Evolutionary conservation across 1,140 invertebrate species (phyloP).

Genomic region (Bradynema listronoti): DNA sequence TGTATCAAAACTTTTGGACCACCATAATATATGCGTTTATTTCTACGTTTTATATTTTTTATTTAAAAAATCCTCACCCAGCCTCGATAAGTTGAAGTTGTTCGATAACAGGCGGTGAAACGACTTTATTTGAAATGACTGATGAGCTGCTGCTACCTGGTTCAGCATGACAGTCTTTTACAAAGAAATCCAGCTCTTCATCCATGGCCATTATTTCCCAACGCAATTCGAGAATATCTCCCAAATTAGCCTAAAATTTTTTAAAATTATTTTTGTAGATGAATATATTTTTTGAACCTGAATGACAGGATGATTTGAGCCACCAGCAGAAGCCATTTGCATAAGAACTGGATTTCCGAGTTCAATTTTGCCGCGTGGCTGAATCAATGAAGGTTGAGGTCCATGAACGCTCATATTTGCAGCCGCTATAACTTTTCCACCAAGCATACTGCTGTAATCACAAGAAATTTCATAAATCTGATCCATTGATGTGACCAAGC

Average conservation of each 20-base stretch:
- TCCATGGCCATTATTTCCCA: conserved; percentile 59
- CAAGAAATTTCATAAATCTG: conserved; percentile 54
- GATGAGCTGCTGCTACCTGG: conserved; percentile 32
- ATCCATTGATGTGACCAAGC: conserved; percentile 57
- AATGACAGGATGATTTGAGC: conserved; percentile 39
- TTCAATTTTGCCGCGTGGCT: conserved; percentile 57
- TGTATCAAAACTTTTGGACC: too few relatives aligned
- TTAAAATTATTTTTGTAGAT: conserved; percentile 11
- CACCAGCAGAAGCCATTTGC: conserved; percentile 47
- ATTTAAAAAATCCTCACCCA: conserved; percentile 25
- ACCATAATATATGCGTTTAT: too few relatives aligned
- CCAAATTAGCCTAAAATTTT: conserved; percentile 50
- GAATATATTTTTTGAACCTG: conserved; percentile 17
- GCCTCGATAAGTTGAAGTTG: conserved; percentile 50
- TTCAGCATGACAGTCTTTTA: conserved; percentile 52
- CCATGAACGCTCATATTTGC: conserved; percentile 57
- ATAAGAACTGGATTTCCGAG: conserved; percentile 57
- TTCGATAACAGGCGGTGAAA: too few relatives aligned
- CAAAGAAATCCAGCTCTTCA: conserved; percentile 57
- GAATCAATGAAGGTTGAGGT: conserved; percentile 53
- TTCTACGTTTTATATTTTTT: neutral
- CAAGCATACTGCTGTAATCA: conserved; percentile 50
- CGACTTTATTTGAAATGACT: too few relatives aligned
- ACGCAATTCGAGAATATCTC: conserved; percentile 55
- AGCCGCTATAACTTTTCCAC: conserved; percentile 50